Base-by-base conservation (phyloP, 1,140 invertebrate species). In the Drosophila miranda region DNA sequence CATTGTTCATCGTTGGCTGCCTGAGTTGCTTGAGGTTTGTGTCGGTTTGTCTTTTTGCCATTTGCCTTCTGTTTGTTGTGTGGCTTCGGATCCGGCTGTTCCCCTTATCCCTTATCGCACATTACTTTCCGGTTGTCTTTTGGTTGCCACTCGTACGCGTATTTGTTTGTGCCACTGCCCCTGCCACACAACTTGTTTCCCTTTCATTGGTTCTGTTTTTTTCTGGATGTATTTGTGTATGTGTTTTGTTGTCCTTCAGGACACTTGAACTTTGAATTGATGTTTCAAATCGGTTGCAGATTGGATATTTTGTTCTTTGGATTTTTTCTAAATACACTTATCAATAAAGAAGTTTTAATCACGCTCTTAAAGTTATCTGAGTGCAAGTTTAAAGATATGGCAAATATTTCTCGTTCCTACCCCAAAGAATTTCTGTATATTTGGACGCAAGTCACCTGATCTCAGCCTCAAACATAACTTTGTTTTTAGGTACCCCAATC, bases 101-200 rank as follows among this genome's bases (percentile, higher is more conserved):
- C 34, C 16, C 38, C 57, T 44, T 38, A 48, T 67, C 54, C 72
- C 70, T 34, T 59, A 67, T 59, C 44, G 60, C 71, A 75, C 72
- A 67, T 75, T 75, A 75, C 60, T 58, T 67, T 64, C 62, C 62
- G 72, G 61, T 75, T 75, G 72, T 75, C 71, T 68, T 70, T 75
- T 75, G 60, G 45, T 51, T 67, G 72, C 54, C 62, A 68, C 62
- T 75, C 51, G 59, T 74, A 75, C 72, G 68, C 58, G 59, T 74
- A 75, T 75, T 67, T 75, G 72, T 58, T 74, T 74, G 69, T 74
- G 59, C 69, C 74, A 44, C 49, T 54, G 64, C 69, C 50, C 51
- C 19, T 58, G 64, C 45, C 55, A 23, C 60, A 66, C 54, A 74
- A 75, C 75, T 56, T 67, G 61, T 67, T 75, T 75, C 71, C 61